Conservation (phyloP, 2,113 vertebrate species). For the Lampris incognitus region DNA sequence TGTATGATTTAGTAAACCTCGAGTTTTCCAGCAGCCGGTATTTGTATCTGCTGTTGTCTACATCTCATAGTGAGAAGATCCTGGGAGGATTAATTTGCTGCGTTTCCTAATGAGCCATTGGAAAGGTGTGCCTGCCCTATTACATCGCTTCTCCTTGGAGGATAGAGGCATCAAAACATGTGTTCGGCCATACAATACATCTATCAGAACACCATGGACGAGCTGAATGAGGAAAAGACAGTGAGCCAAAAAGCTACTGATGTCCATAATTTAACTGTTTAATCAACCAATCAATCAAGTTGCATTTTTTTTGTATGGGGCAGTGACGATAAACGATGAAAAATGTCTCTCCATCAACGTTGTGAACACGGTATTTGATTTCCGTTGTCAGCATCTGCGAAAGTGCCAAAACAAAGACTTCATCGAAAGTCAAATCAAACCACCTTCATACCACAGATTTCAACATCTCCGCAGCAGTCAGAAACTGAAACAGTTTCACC, state of each 20-base stretch:
- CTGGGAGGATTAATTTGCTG: conserved; percentile 72
- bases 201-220: neutral
- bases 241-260: neutral
- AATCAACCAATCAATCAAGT: too few relatives aligned
- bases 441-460: rapidly evolving
- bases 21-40: conserved; percentile 48
- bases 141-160: conserved; percentile 54
- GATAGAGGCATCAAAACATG: conserved; percentile 60
- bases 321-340: too few relatives aligned
- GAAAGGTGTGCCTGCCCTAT: conserved; percentile 55
- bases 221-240: neutral
- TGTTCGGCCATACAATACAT: conserved; percentile 48
- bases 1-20: neutral
- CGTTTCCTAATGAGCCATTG: conserved; percentile 69
- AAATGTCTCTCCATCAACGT: too few relatives aligned
- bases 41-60: conserved; percentile 66
- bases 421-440: too few relatives aligned
- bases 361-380: too few relatives aligned
- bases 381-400: too few relatives aligned
- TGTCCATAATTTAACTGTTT: too few relatives aligned
- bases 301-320: too few relatives aligned
- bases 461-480: neutral
- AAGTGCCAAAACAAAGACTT: too few relatives aligned
- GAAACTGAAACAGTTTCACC: neutral
- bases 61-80: conserved; percentile 44